phyloP scores from a whole-genome alignment of 2,797 vertebrate species.

The Enteromius thamalakanensis region DNA sequence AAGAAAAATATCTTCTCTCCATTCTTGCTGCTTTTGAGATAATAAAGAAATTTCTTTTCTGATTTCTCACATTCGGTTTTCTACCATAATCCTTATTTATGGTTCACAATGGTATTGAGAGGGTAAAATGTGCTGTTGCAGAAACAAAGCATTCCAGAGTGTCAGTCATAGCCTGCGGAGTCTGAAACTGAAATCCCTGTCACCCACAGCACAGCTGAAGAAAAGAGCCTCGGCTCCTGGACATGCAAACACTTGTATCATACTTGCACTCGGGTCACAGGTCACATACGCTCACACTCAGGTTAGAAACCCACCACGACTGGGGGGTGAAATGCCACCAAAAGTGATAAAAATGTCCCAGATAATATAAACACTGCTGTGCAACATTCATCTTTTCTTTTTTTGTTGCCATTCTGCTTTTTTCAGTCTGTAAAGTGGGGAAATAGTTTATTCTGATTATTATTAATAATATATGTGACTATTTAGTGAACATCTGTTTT shows the following conservation, averaged over 20 bases:
- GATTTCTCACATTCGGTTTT: background rate
- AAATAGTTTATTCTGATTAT: background rate
- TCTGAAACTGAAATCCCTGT: slow-evolving; percentile 68
- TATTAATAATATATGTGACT: background rate
- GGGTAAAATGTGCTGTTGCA: slow-evolving; percentile 62
- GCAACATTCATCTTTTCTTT: background rate
- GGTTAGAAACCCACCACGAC: slow-evolving; percentile 21
- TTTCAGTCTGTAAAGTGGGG: background rate
- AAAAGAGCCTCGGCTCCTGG: slow-evolving; percentile 54
- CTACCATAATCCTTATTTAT: background rate
- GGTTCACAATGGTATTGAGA: slow-evolving; percentile 10
- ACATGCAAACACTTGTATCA: slow-evolving; percentile 58
- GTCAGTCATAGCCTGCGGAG: slow-evolving; percentile 78
- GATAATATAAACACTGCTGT: background rate
- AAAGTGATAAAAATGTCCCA: background rate
- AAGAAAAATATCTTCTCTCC: background rate
- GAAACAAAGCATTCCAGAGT: slow-evolving; percentile 79
- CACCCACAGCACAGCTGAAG: slow-evolving; percentile 66
- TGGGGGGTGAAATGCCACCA: slow-evolving; percentile 3
- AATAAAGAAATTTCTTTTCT: background rate
- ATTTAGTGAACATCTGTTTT: background rate
- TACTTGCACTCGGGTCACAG: slow-evolving; percentile 58
- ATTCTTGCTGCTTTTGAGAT: background rate
- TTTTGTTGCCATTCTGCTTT: background rate
- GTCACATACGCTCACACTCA: slow-evolving; percentile 56